phyloP scores from a whole-genome alignment of 2,113 vertebrate species.

The Chunga burmeisteri region DNA sequence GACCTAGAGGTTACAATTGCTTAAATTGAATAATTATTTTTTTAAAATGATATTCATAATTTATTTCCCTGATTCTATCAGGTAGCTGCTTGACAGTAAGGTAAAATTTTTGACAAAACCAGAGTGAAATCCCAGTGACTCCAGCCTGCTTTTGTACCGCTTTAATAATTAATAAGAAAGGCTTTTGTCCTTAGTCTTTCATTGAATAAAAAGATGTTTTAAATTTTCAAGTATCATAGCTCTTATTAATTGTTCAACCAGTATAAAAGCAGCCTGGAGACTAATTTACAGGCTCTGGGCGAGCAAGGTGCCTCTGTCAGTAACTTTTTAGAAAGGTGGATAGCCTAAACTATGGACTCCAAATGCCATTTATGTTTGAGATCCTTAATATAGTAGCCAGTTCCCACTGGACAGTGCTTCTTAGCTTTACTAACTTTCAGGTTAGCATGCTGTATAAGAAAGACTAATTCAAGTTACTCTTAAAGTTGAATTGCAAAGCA shows the following conservation, averaged over 20 bases:
- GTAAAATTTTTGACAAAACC: not conserved
- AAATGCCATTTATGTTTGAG: not conserved
- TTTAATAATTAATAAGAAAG: not conserved
- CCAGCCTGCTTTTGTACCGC: not conserved
- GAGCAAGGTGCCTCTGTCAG: not conserved
- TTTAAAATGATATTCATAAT: not conserved
- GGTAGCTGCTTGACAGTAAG: not conserved
- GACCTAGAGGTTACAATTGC: not conserved
- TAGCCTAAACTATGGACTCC: not conserved
- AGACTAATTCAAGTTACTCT: not conserved
- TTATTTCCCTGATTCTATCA: not conserved
- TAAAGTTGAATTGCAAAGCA: not conserved
- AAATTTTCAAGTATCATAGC: not conserved
- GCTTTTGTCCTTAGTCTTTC: not conserved
- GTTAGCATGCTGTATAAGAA: not conserved
- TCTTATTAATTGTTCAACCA: not conserved
- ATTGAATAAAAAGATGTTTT: not conserved
- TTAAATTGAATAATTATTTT: not conserved
- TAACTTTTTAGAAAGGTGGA: not conserved
- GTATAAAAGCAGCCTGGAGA: not conserved
- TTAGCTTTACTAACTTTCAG: not conserved
- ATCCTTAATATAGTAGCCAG: not conserved
- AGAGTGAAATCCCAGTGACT: not conserved
- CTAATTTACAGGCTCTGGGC: not conserved
- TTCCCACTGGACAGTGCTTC: not conserved